Evolutionary conservation across 2,113 vertebrate genomes (phyloP), one percentile per base, ranked within the genome.

Genomic region (Colossoma macropomum): DNA sequence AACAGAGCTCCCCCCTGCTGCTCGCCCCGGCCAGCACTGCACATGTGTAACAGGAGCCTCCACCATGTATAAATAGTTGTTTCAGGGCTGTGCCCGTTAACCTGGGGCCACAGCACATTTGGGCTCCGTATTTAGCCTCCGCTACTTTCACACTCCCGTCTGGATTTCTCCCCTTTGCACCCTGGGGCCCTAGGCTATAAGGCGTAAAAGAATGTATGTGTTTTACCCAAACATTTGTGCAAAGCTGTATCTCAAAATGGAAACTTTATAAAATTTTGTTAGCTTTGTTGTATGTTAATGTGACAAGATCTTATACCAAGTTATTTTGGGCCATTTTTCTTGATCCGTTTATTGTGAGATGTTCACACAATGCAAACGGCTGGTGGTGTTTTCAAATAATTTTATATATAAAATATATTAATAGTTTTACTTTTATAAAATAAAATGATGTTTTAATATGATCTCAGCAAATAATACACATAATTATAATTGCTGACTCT

Each of bases 21-120:
- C 88, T 38, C 16, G 59, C 28, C 75, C 60, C 30, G 48, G 34
- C 59, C 72, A n/a, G 60, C 91, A 84, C 85, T 83, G 88, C 89
- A 89, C 90, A 90, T 92, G 92, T 93, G 94, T 93, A 94, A 94
- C 90, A 89, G 89, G 92, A 94, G 92, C 93, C 90, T 90, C 82
- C 80, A 72, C 21, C 72, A 88, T 88, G 89, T 94, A 93, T 91
- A 93, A 94, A 94, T 94, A 93, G 92, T 92, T 85, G 89, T 88
- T 89, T 85, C 86, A 88, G 86, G 88, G 87, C 85, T 87, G 86
- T 85, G 88, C 88, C 68, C 52, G 82, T 83, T 89, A 85, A 86
- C 87, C 87, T 86, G 84, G 74, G 70, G 77, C 74, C 76, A 76
- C 72, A 85, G 83, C 84, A 87, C 74, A 85, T 68, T 87, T 84